phyloP scores from a whole-genome alignment of 1,140 invertebrate genomes.

The Drosophila varians region DNA sequence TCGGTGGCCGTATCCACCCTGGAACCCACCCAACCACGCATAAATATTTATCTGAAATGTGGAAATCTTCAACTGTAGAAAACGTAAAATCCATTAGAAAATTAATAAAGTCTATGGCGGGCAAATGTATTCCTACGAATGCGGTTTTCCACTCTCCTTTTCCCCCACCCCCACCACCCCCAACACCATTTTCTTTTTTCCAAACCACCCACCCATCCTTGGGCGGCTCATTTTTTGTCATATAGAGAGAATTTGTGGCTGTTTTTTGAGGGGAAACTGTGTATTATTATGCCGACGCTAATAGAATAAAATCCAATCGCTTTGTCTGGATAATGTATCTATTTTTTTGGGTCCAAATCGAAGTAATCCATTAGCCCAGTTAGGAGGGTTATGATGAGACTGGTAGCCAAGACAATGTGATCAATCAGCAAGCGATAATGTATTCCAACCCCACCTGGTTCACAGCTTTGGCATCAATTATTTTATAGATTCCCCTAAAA shows the following conservation, averaged over 20 bases:
- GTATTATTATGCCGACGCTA: constrained; percentile 46
- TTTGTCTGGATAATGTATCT: constrained; percentile 49
- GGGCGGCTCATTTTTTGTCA: constrained; percentile 31
- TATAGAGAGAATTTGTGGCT: constrained; percentile 48
- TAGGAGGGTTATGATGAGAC: constrained; percentile 3
- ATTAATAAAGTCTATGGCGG: constrained; percentile 75
- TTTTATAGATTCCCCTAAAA: constrained; percentile 13
- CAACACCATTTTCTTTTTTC: neutral
- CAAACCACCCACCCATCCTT: neutral
- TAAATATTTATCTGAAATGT: constrained; percentile 80
- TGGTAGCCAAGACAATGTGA: neutral
- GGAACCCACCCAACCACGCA: constrained; percentile 36
- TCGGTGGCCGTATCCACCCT: constrained; percentile 47
- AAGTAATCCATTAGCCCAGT: constrained; percentile 43
- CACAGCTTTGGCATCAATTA: constrained; percentile 8
- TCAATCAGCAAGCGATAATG: neutral
- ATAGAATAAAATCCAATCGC: constrained; percentile 65
- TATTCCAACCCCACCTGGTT: neutral
- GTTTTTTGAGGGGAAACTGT: constrained; percentile 39
- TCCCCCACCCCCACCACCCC: neutral
- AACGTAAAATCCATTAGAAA: constrained; percentile 83
- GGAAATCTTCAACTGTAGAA: constrained; percentile 75
- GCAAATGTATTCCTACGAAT: constrained; percentile 37
- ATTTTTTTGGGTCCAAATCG: neutral
- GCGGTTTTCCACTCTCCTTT: constrained; percentile 51